phyloP scores from a whole-genome alignment of 2,113 vertebrate genomes.

The Abramis brama region DNA sequence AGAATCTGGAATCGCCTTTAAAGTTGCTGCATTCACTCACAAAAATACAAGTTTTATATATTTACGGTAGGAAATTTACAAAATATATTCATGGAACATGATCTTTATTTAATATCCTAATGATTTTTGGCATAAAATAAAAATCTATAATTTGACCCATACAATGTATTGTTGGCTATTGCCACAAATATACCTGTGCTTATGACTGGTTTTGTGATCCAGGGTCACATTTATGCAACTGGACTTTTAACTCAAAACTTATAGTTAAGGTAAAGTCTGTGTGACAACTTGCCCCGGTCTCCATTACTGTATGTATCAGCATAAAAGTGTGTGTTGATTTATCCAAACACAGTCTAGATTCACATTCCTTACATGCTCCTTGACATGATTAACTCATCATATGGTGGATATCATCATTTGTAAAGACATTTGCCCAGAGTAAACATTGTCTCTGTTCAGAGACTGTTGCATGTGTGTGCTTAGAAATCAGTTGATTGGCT shows the following conservation, averaged over 20 bases:
- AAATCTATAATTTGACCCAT: no score
- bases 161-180: no score
- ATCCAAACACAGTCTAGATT: background rate
- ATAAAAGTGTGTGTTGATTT: background rate
- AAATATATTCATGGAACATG: no score
- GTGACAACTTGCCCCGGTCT: no score
- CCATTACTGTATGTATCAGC: background rate
- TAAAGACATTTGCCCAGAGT: background rate
- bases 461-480: background rate
- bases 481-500: slow-evolving; percentile 30
- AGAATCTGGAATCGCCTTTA: no score
- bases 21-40: no score
- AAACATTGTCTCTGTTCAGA: slow-evolving; percentile 1
- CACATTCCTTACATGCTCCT: background rate
- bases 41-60: no score
- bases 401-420: background rate
- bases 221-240: background rate
- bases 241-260: background rate
- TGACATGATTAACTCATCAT: background rate
- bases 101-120: no score
- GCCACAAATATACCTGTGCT: no score
- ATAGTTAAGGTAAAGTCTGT: background rate
- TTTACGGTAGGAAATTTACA: no score
- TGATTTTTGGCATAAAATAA: no score
- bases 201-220: no score